Evolutionary conservation across 2,797 vertebrate species (phyloP).

Genomic region (Telmatherina bonti): DNA sequence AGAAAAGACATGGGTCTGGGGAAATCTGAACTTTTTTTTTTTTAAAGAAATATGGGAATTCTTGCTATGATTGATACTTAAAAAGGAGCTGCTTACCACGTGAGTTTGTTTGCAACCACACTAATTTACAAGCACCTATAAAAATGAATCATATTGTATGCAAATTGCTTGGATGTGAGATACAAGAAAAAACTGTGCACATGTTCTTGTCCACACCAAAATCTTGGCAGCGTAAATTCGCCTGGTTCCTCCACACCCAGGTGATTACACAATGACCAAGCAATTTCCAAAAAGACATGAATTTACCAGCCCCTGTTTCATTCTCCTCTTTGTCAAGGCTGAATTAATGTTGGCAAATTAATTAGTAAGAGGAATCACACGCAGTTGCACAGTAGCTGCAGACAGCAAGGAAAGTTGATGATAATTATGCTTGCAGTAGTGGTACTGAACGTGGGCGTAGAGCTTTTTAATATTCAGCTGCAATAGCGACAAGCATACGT

Average conservation of each 20-base stretch:
- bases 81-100: neutral
- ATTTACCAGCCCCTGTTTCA: slow-evolving; percentile 24
- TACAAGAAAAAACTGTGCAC: slow-evolving; percentile 13
- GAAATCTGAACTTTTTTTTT: slow-evolving; percentile 15
- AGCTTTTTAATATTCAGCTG: slow-evolving; percentile 89
- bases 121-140: slow-evolving; percentile 16
- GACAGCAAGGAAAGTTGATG: slow-evolving; percentile 76
- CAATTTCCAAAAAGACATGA: slow-evolving; percentile 34
- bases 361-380: slow-evolving; percentile 50
- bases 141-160: slow-evolving; percentile 25
- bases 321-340: slow-evolving; percentile 28
- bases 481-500: slow-evolving; percentile 81
- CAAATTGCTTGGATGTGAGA: slow-evolving; percentile 31
- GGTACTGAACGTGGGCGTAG: slow-evolving; percentile 82
- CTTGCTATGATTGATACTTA: neutral
- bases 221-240: slow-evolving; percentile 17
- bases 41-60: slow-evolving; percentile 3
- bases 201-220: neutral
- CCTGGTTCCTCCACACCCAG: slow-evolving; percentile 20
- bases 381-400: slow-evolving; percentile 59
- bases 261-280: slow-evolving; percentile 41
- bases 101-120: neutral
- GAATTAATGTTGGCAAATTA: slow-evolving; percentile 57
- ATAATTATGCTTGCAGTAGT: slow-evolving; percentile 83
- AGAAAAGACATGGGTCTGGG: slow-evolving; percentile 22